Percentiles rank a stretch among this genome's conserved stretches.
Evolutionary conservation across 2,113 vertebrate species (phyloP).

Genomic region (Haemorhous mexicanus): DNA sequence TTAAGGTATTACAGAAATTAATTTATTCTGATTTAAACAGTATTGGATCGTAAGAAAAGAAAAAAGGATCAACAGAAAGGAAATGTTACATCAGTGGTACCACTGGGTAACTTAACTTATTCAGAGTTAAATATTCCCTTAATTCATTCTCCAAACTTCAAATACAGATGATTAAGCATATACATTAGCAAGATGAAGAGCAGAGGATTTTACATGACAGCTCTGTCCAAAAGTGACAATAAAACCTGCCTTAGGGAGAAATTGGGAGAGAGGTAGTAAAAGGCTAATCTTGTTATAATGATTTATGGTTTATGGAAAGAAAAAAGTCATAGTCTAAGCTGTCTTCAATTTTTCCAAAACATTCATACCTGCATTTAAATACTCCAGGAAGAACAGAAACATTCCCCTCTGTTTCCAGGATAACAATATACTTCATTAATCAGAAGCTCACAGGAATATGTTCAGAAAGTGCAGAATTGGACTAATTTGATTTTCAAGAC

Average conservation of each 20-base stretch:
- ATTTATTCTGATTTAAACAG: background rate
- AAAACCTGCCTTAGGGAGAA: background rate
- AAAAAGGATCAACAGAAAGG: background rate
- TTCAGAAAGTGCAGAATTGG: background rate
- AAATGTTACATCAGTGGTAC: background rate
- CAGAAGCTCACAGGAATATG: background rate
- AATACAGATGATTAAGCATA: background rate
- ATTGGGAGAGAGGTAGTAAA: background rate
- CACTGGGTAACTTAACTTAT: background rate
- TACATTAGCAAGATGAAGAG: background rate
- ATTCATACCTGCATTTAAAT: background rate
- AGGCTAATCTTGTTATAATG: conserved; percentile 21
- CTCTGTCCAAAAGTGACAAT: conserved; percentile 1
- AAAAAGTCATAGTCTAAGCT: background rate
- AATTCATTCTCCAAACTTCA: background rate
- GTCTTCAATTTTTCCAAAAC: background rate
- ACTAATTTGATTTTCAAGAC: background rate
- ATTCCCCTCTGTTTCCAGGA: background rate
- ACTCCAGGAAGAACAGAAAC: background rate
- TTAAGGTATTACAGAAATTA: background rate
- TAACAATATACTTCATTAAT: background rate
- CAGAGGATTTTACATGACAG: conserved; percentile 14
- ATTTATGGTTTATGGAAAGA: background rate
- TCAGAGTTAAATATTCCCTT: background rate
- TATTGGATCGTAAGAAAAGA: background rate